Evolutionary conservation across 2,888 invertebrate species (phyloP).

Genomic region (Lacanobia wlatinum): DNA sequence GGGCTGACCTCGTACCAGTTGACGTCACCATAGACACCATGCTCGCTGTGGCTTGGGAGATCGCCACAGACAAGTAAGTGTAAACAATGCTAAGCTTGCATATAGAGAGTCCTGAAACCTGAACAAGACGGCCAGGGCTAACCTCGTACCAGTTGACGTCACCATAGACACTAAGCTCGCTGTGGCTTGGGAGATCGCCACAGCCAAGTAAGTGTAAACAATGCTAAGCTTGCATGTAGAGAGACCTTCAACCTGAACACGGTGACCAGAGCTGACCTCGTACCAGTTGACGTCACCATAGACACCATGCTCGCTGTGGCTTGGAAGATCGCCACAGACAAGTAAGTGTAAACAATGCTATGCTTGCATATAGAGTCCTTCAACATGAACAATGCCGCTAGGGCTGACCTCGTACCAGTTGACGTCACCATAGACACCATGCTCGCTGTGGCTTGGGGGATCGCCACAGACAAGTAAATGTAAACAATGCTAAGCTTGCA

Average conservation of each 20-base stretch:
- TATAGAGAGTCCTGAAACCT: conserved; percentile 70
- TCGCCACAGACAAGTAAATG: conserved; percentile 77
- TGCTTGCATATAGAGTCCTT: too few relatives aligned
- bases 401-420: conserved; percentile 94
- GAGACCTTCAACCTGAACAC: conserved; percentile 81
- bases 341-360: conserved; percentile 18
- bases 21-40: conserved; percentile 94
- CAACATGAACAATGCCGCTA: conserved; percentile 89
- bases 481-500: too few relatives aligned
- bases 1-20: conserved; percentile 94
- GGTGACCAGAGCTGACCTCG: conserved; percentile 92
- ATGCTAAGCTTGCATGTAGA: too few relatives aligned
- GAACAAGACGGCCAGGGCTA: conserved; percentile 90
- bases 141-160: conserved; percentile 95
- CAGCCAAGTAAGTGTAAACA: conserved; percentile 34
- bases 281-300: conserved; percentile 95
- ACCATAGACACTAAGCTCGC: conserved; percentile 93
- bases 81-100: too few relatives aligned
- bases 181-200: conserved; percentile 92
- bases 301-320: conserved; percentile 93
- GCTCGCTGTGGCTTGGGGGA: conserved; percentile 93
- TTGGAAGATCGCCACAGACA: conserved; percentile 91
- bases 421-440: conserved; percentile 95
- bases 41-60: conserved; percentile 93
- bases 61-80: conserved; percentile 77